These are phyloP conservation scores for Coboldia fuscipes DNA, from an alignment of 1,140 invertebrate genomes.

Conservation along the genomic window DNA sequence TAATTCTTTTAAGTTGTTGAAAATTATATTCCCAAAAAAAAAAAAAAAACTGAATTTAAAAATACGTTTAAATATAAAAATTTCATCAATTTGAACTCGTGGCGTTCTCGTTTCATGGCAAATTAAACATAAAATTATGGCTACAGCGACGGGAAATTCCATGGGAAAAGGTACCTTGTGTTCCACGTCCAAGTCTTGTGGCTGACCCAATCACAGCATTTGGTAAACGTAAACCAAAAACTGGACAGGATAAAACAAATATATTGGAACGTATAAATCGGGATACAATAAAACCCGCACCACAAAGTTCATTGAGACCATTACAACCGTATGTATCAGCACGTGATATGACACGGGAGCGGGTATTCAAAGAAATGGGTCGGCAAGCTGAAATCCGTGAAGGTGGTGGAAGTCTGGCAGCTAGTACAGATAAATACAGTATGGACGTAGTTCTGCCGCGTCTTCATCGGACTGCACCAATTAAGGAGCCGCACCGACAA, in stretches of 20 bases:
- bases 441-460: constrained; percentile 35
- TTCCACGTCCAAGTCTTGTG: constrained; percentile 57
- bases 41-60: too few relatives aligned
- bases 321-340: constrained; percentile 36
- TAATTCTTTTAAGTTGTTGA: too few relatives aligned
- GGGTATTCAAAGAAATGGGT: constrained; percentile 28
- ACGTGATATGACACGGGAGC: constrained; percentile 32
- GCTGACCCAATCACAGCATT: constrained; percentile 61
- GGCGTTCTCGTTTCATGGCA: too few relatives aligned
- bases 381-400: constrained; percentile 28
- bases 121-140: too few relatives aligned
- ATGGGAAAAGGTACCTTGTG: constrained; percentile 66
- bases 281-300: constrained; percentile 26
- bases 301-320: constrained; percentile 28
- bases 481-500: constrained; percentile 23
- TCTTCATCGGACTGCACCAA: constrained; percentile 27
- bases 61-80: too few relatives aligned
- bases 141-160: constrained; percentile 55
- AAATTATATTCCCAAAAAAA: too few relatives aligned
- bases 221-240: constrained; percentile 29
- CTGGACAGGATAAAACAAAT: constrained; percentile 11
- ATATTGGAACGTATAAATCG: constrained; percentile 18
- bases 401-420: constrained; percentile 24
- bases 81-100: too few relatives aligned
- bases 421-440: constrained; percentile 29